Evolutionary conservation across 2,888 invertebrate species (phyloP), one percentile per base, ranked within the genome.

Genomic region (Teinopalpus imperialis): DNA sequence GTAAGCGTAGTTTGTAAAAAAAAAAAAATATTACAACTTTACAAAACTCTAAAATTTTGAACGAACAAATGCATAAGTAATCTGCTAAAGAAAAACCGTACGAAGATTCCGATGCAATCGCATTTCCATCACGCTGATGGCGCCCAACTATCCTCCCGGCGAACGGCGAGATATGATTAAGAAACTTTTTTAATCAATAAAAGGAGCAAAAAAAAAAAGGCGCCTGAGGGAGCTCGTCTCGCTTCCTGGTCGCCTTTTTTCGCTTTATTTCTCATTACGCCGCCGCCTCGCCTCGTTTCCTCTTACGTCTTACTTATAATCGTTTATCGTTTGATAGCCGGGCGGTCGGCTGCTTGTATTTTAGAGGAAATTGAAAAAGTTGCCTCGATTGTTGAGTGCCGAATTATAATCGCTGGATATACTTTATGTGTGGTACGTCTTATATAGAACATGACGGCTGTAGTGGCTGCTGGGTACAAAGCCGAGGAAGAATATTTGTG

Each of bases 281-380:
- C 44, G 31, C 39, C 45, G 31, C 39, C 45, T 32, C 27, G 39
- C 12, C 37, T 37, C 39, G 45, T 73, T 78, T 77, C 73, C 76
- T 74, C 65, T 75, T 74, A 72, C 82, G 73, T 79, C 77, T 79
- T 74, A 78, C 74, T 81, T 81, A 77, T 81, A 83, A 86, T 87
- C 81, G 78, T 77, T 82, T 80, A 81, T 63, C 83, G 87, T 87
- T 87, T 86, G 87, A 85, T 76, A 81, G 70, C 69, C 68, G 65
- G 61, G 70, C 71, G 66, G 66, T 65, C 61, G 60, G 51, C 57
- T 42, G 51, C 48, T 52, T 51, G 52, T 52, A 66, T 74, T 69
- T 65, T 68, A 64, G 56, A 67, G 82, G 79, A 79, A 81, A 82
- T 81, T 82, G 80, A 80, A 81, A 82, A 82, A 82, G 74, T 81